Evolutionary conservation across 2,113 vertebrate species (phyloP).

Genomic region (Sminthopsis crassicaudata): DNA sequence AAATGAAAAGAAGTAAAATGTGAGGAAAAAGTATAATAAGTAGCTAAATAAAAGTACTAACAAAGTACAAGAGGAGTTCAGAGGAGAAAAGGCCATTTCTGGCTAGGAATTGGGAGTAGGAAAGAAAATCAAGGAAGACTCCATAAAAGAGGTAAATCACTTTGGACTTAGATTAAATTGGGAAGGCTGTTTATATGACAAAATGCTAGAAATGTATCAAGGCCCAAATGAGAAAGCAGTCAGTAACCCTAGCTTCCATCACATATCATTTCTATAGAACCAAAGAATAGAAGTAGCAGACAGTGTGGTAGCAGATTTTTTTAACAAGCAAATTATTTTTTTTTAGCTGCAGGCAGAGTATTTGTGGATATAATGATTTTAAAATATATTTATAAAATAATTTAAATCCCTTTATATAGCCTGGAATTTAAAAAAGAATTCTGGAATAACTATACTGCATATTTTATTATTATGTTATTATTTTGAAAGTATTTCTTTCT

Average conservation of each 20-base stretch:
- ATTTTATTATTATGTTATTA: constrained; percentile 19
- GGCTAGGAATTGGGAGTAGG: not conserved
- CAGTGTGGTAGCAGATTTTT: not conserved
- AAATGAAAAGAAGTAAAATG: not conserved
- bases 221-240: not conserved
- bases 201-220: not conserved
- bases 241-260: not conserved
- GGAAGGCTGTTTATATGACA: not conserved
- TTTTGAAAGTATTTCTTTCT: constrained; percentile 22
- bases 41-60: constrained; percentile 26
- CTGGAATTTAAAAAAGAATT: constrained; percentile 12
- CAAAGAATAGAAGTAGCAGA: not conserved
- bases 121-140: not conserved
- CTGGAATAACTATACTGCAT: constrained; percentile 5
- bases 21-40: not conserved
- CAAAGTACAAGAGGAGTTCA: constrained; percentile 33
- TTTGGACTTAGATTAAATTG: not conserved
- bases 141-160: not conserved
- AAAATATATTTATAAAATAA: not conserved
- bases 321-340: not conserved
- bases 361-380: not conserved
- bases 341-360: constrained; percentile 7
- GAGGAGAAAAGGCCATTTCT: constrained; percentile 28
- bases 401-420: constrained; percentile 43
- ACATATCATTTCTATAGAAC: constrained; percentile 39